phyloP scores from a whole-genome alignment of 2,797 vertebrate genomes.

The Eutrigla gurnardus region DNA sequence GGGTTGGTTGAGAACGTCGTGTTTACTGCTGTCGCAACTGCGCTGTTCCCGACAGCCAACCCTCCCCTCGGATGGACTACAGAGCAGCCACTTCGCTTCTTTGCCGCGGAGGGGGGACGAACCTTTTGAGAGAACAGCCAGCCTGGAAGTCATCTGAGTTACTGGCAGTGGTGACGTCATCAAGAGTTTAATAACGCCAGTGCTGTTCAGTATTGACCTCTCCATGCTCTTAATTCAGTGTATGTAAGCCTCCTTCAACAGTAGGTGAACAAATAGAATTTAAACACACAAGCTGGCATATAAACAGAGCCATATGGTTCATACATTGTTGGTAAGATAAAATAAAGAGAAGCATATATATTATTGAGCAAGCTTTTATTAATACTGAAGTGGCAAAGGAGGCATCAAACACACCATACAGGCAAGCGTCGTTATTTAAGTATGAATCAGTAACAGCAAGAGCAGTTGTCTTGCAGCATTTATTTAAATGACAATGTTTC shows the following conservation, averaged over 20 bases:
- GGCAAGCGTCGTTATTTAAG: conserved; percentile 44
- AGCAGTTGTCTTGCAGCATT: conserved; percentile 16
- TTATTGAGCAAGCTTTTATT: conserved; percentile 70
- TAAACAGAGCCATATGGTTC: background rate
- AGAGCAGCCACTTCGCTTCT: rapidly evolving
- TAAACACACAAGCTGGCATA: background rate
- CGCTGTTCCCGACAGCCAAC: conserved; percentile 44
- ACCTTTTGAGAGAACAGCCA: conserved; percentile 66
- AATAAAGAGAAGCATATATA: conserved; percentile 8
- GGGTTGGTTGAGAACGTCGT: conserved; percentile 57
- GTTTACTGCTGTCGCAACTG: conserved; percentile 73
- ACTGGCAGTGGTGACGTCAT: conserved; percentile 87
- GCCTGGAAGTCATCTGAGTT: conserved; percentile 90
- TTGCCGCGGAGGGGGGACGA: conserved; percentile 61
- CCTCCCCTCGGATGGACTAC: conserved; percentile 55
- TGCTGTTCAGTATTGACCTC: conserved; percentile 41
- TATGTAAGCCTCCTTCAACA: background rate
- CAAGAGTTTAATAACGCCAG: conserved; percentile 77
- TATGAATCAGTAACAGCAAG: conserved; percentile 43
- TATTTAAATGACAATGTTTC: background rate
- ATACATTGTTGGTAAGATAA: background rate
- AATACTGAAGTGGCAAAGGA: conserved; percentile 43
- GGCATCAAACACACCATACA: conserved; percentile 49
- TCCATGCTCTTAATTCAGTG: background rate
- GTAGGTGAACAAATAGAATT: background rate